phyloP scores from a whole-genome alignment of 2,113 vertebrate species.

The Lamprotornis superbus region DNA sequence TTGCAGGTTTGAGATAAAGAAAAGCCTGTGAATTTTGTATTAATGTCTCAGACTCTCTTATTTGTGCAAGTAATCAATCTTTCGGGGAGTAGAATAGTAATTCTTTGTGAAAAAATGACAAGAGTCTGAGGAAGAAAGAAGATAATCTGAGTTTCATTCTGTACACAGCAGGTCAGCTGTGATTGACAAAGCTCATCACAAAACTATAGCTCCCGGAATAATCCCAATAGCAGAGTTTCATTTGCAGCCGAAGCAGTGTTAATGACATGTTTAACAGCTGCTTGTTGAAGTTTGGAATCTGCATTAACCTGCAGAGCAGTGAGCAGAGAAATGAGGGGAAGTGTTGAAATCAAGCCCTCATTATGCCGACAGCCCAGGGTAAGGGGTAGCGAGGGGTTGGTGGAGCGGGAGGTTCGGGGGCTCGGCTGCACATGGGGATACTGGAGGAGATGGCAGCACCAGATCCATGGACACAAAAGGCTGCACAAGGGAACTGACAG shows the following conservation, averaged over 20 bases:
- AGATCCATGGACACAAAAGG: slow-evolving; percentile 56
- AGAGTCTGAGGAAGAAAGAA: slow-evolving; percentile 83
- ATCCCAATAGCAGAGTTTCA: slow-evolving; percentile 85
- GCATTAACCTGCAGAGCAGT: slow-evolving; percentile 86
- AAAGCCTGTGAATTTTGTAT: slow-evolving; percentile 85
- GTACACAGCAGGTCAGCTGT: slow-evolving; percentile 84
- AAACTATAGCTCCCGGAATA: slow-evolving; percentile 80
- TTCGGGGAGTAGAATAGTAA: slow-evolving; percentile 84
- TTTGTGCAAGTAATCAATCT: slow-evolving; percentile 88
- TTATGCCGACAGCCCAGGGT: slow-evolving; percentile 78
- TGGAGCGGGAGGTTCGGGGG: slow-evolving; percentile 1
- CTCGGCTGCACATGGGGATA: slow-evolving; percentile 47
- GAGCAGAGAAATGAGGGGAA: slow-evolving; percentile 80
- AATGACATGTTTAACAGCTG: slow-evolving; percentile 91
- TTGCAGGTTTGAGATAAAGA: slow-evolving; percentile 86
- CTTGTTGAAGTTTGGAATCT: slow-evolving; percentile 89
- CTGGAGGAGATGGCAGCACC: slow-evolving; percentile 38
- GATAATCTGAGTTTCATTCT: slow-evolving; percentile 88
- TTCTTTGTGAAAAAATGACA: slow-evolving; percentile 83
- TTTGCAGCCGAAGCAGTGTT: slow-evolving; percentile 83
- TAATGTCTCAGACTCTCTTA: slow-evolving; percentile 86
- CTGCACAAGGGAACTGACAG: not conserved
- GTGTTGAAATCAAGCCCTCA: slow-evolving; percentile 85
- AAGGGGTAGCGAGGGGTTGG: slow-evolving; percentile 45
- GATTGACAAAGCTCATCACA: slow-evolving; percentile 88